These are phyloP conservation scores for Idaea straminata DNA, from an alignment of 2,888 invertebrate genomes.

Conservation along the genomic window DNA sequence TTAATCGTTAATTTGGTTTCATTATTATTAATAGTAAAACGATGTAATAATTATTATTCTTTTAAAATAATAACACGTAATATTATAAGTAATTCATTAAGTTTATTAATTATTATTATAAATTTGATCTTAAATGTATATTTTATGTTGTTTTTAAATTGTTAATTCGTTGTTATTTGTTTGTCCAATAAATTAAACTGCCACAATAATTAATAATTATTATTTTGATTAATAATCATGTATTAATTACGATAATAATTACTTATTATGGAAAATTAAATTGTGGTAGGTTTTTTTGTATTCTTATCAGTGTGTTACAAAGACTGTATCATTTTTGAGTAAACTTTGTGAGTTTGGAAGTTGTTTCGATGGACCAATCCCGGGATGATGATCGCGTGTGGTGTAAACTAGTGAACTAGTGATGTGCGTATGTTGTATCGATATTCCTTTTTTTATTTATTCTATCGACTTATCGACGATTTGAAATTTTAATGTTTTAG, in stretches of 20 bases:
- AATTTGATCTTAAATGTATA: not conserved
- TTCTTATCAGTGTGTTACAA: conserved; percentile 39
- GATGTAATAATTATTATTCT: conserved; percentile 10
- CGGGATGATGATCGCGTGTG: conserved; percentile 37
- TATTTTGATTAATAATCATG: conserved; percentile 13
- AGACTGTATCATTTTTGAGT: conserved; percentile 50
- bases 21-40: conserved; percentile 5
- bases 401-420: conserved; percentile 28
- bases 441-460: conserved; percentile 32
- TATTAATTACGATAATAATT: conserved; percentile 8
- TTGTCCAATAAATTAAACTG: not conserved
- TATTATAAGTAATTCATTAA: conserved; percentile 2
- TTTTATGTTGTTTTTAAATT: conserved; percentile 18
- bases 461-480: conserved; percentile 41
- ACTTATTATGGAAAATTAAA: conserved; percentile 4
- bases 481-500: conserved; percentile 45
- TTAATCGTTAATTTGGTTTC: conserved; percentile 34
- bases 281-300: conserved; percentile 6
- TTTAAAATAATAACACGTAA: conserved; percentile 7
- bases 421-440: conserved; percentile 29
- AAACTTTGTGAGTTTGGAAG: conserved; percentile 25
- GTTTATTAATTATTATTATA: conserved; percentile 2
- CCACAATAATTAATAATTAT: not conserved
- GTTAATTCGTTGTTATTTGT: conserved; percentile 17
- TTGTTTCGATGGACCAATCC: conserved; percentile 53